A percentile compares a stretch with the other conserved stretches of the same genome.
Evolutionary conservation across 2,797 vertebrate species (phyloP).

Genomic region (Mionectes olivaceus): DNA sequence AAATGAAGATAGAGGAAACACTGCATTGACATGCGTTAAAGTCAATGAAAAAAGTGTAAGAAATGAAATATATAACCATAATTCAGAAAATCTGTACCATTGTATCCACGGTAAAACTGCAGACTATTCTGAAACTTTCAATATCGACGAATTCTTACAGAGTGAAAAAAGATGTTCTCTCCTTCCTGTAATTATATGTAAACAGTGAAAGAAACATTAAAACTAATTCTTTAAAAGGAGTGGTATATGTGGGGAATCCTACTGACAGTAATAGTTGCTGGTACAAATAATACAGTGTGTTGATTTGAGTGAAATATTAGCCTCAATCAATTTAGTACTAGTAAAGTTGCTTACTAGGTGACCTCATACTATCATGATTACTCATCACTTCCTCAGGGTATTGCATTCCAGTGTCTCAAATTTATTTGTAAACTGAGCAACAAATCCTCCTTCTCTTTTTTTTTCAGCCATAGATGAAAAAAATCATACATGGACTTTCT

Average conservation of each 20-base stretch:
- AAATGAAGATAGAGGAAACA: not conserved
- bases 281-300: not conserved
- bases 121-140: not conserved
- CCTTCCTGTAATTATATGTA: not conserved
- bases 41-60: not conserved
- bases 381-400: not conserved
- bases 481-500: not conserved
- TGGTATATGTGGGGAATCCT: not conserved
- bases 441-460: not conserved
- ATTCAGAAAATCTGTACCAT: not conserved
- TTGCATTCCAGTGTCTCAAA: not conserved
- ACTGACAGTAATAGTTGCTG: not conserved
- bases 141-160: not conserved
- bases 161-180: not conserved
- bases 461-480: not conserved
- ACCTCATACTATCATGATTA: not conserved
- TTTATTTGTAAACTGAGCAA: not conserved
- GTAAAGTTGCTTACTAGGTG: not conserved
- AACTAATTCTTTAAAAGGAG: not conserved
- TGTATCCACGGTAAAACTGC: not conserved
- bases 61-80: not conserved
- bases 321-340: not conserved
- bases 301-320: not conserved
- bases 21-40: not conserved
- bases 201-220: not conserved